Base-by-base conservation (phyloP, 2,113 vertebrate species). In the Leptobrachium ailaonicum region DNA sequence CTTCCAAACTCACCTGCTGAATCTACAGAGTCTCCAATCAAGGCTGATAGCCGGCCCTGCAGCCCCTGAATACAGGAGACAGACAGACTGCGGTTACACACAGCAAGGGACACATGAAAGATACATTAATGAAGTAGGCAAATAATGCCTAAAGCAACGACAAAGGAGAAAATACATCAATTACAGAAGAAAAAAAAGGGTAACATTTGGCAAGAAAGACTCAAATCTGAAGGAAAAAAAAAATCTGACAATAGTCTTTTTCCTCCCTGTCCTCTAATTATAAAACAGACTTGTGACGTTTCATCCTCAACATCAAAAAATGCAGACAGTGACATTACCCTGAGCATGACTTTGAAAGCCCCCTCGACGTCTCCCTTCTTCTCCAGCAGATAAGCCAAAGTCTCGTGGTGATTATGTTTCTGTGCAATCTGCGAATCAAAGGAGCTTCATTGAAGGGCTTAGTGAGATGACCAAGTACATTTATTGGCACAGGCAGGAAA, bases 341-440 rank as follows among this genome's bases (percentile, higher is more conserved):
- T 89, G 5, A 99, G 91, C 90, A 97, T 91, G 76, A 98, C 93
- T 87, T 88, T 82, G 82, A 99, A 99, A 41, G 98, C 95, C 83
- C 94, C 94, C 0, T 94, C 93, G 66, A 95, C 85, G 74, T 99
- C 95, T 64, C 96, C 97, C 83, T 97, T 98, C 87, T 93, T 96
- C 90, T 99, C 96, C 85, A 98, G 89, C 13, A 99, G 87, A 83
- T 93, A 97, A 0, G 96, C 95, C 42, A 92, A 95, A 13, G 95
- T 95, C 82, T 98, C 95, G 53, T 91, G 92, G 45, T 95, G 93
- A 13, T 91, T 86, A 83, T 97, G 87, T 83, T 92, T 94, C 80
- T 95, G 87, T 75, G 94, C 95, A 84, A 96, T 94, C 98, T 99
- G 87, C 70, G 82, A 87, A 68, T 81, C 82, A 67, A 54, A 42